Conservation (phyloP, 2,888 invertebrate species). For the Amphiduros pacificus region DNA sequence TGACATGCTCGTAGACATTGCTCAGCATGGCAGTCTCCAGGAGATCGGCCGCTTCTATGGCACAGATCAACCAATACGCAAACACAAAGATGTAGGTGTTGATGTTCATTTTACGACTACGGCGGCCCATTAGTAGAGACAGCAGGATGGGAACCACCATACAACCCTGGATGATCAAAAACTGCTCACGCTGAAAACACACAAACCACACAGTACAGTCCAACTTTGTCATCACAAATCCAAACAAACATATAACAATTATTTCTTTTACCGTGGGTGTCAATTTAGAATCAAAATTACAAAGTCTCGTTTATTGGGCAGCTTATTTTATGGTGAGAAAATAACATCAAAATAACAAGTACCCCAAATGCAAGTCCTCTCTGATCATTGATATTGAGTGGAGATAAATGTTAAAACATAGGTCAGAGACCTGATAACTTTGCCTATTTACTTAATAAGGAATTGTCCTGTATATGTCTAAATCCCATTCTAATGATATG, state of each 20-base stretch:
- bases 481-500: too few species aligned
- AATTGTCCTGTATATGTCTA: too few species aligned
- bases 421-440: too few species aligned
- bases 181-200: slow-evolving; percentile 20
- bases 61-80: slow-evolving; percentile 31
- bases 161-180: slow-evolving; percentile 27
- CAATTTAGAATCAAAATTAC: too few species aligned
- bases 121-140: slow-evolving; percentile 31
- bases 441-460: too few species aligned
- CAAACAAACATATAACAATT: neutral
- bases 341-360: too few species aligned
- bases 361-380: too few species aligned
- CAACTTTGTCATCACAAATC: neutral
- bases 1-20: slow-evolving; percentile 19
- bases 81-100: slow-evolving; percentile 26
- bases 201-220: neutral
- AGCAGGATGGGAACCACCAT: slow-evolving; percentile 28
- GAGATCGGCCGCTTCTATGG: slow-evolving; percentile 27
- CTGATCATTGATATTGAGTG: too few species aligned
- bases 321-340: too few species aligned
- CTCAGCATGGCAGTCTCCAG: slow-evolving; percentile 25
- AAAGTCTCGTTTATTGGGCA: too few species aligned
- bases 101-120: slow-evolving; percentile 32
- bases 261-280: too few species aligned
- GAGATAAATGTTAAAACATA: too few species aligned